These are phyloP conservation scores for Idris sp. DNA, from an alignment of 1,140 invertebrate genomes.

Conservation along the genomic window DNA sequence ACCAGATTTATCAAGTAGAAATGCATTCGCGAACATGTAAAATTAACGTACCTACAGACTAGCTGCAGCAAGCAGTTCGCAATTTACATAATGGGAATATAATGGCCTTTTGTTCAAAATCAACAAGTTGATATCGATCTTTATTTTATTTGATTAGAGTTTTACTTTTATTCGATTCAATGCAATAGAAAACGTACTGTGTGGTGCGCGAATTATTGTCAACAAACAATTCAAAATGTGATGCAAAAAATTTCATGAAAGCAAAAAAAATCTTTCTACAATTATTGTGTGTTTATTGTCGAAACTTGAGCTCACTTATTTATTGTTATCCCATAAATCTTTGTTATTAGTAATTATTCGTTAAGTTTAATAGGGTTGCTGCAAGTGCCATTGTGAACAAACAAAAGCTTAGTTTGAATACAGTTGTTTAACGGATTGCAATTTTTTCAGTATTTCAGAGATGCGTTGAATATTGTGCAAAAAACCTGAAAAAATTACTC, in stretches of 20 bases:
- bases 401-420: no score
- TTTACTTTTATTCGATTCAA: constrained; percentile 45
- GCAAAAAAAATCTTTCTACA: constrained; percentile 36
- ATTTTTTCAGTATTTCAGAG: no score
- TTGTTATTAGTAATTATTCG: no score
- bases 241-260: constrained; percentile 35
- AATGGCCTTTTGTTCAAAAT: constrained; percentile 61
- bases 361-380: no score
- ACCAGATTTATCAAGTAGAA: constrained; percentile 46
- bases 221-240: constrained; percentile 17
- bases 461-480: no score
- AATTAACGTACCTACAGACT: constrained; percentile 54
- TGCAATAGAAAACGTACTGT: constrained; percentile 10
- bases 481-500: no score
- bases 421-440: no score
- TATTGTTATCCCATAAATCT: constrained; percentile 49
- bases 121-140: constrained; percentile 61
- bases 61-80: constrained; percentile 45
- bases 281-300: no score
- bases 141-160: constrained; percentile 55
- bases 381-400: no score
- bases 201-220: constrained; percentile 34
- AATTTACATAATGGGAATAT: constrained; percentile 60
- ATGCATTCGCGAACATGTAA: constrained; percentile 32
- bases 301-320: no score